phyloP scores from a whole-genome alignment of 2,888 invertebrate genomes.

The Limnephilus rhombicus region DNA sequence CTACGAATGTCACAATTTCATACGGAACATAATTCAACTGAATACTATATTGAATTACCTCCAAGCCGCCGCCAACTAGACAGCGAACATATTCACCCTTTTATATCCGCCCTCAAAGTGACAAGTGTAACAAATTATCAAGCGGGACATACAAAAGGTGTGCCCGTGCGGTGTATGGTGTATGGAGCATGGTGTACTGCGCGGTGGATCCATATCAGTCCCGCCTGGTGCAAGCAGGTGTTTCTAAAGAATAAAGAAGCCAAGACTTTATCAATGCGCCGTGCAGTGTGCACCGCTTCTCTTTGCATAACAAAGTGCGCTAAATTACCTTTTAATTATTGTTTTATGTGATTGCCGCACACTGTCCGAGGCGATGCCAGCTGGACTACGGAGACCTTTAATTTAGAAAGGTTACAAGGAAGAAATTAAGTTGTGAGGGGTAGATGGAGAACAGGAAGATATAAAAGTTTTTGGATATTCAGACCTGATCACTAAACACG shows the following conservation, averaged over 20 bases:
- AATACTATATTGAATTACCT: background rate
- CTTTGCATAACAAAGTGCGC: constrained; percentile 63
- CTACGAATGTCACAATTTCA: background rate
- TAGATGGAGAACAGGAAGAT: background rate
- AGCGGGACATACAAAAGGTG: constrained; percentile 52
- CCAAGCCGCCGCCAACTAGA: constrained; percentile 10
- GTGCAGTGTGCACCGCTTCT: constrained; percentile 51
- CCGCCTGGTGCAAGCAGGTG: constrained; percentile 46
- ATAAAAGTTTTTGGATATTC: background rate
- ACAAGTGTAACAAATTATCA: constrained; percentile 61
- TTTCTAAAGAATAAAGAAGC: constrained; percentile 46
- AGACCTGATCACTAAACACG: background rate
- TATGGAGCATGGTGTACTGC: background rate
- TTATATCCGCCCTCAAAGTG: constrained; percentile 43
- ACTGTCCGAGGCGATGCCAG: background rate
- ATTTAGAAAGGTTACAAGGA: too few species aligned
- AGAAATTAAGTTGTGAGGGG: background rate
- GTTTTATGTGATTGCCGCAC: background rate
- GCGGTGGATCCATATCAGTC: constrained; percentile 2
- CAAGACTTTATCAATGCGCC: constrained; percentile 51
- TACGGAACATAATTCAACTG: constrained; percentile 11
- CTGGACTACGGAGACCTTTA: too few species aligned
- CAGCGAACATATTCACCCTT: constrained; percentile 43
- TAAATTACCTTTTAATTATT: constrained; percentile 62
- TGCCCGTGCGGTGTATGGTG: constrained; percentile 9